phyloP scores from a whole-genome alignment of 2,888 invertebrate genomes.

The Tetropium fuscum region DNA sequence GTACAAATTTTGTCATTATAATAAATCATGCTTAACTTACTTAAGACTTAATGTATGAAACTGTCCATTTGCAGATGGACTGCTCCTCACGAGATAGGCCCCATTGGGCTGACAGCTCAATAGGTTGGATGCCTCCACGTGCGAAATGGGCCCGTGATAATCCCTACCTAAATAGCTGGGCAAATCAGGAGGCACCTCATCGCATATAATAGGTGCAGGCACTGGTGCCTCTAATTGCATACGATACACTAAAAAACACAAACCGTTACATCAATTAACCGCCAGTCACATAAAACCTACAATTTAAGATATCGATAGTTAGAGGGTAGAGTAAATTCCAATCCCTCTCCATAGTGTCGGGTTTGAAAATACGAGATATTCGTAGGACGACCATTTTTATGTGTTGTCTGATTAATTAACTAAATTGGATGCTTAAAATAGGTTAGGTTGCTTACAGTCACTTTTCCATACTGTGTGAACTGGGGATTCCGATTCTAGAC shows the following conservation, averaged over 20 bases:
- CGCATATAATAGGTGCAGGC: constrained; percentile 78
- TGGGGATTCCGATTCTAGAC: constrained; percentile 66
- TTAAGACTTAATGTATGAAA: constrained; percentile 88
- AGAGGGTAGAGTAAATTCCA: constrained; percentile 53
- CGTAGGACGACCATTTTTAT: constrained; percentile 44
- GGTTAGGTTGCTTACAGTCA: constrained; percentile 68
- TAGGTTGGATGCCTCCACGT: constrained; percentile 80
- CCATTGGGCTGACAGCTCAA: constrained; percentile 79
- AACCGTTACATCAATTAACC: constrained; percentile 13
- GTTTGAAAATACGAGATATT: constrained; percentile 33
- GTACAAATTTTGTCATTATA: not conserved
- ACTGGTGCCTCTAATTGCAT: constrained; percentile 88
- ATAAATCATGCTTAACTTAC: constrained; percentile 66
- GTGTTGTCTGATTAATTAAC: constrained; percentile 21
- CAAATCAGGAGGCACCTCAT: constrained; percentile 66
- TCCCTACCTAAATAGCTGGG: constrained; percentile 79
- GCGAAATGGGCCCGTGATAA: constrained; percentile 89
- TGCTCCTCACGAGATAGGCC: constrained; percentile 86
- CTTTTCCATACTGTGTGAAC: constrained; percentile 73
- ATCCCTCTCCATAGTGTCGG: constrained; percentile 38
- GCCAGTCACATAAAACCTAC: constrained; percentile 36
- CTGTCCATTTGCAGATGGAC: constrained; percentile 77
- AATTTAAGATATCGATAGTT: constrained; percentile 46
- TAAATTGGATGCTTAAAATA: constrained; percentile 30
- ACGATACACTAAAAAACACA: constrained; percentile 78